Conservation (phyloP, 2,797 vertebrate genomes). For the Fistularia tabacaria region DNA sequence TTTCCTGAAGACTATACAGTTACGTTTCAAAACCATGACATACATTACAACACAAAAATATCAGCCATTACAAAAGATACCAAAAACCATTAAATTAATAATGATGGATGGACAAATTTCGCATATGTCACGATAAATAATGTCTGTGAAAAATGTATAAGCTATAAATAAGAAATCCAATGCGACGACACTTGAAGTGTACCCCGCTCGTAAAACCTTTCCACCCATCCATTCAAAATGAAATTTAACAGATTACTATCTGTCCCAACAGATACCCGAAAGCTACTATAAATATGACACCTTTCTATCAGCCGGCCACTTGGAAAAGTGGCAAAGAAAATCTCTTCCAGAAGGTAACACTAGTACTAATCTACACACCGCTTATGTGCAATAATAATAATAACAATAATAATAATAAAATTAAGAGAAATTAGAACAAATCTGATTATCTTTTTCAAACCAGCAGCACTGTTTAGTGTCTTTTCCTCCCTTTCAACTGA, state of each 20-base stretch:
- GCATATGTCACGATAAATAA: conserved; percentile 63
- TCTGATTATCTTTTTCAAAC: conserved; percentile 57
- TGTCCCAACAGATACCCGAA: conserved; percentile 32
- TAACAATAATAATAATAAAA: conserved; percentile 5
- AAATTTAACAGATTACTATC: conserved; percentile 37
- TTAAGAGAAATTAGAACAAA: conserved; percentile 29
- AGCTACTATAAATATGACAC: conserved; percentile 18
- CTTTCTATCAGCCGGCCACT: conserved; percentile 40
- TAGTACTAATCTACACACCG: conserved; percentile 54
- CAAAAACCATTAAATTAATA: conserved; percentile 53
- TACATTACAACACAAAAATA: conserved; percentile 66
- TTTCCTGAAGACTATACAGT: conserved; percentile 71
- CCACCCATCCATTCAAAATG: conserved; percentile 34
- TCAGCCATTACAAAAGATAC: conserved; percentile 42
- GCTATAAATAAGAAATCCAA: conserved; percentile 42
- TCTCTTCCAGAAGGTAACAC: conserved; percentile 38
- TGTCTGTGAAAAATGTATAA: conserved; percentile 55
- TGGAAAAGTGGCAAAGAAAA: conserved; percentile 39
- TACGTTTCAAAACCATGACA: conserved; percentile 71
- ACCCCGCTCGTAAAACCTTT: conserved; percentile 43
- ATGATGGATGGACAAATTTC: conserved; percentile 43
- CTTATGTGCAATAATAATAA: conserved; percentile 50
- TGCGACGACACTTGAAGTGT: conserved; percentile 45
- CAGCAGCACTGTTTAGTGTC: conserved; percentile 58
- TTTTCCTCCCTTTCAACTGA: conserved; percentile 29